phyloP scores from a whole-genome alignment of 1,140 invertebrate species.

The Sesamia nonagrioides region DNA sequence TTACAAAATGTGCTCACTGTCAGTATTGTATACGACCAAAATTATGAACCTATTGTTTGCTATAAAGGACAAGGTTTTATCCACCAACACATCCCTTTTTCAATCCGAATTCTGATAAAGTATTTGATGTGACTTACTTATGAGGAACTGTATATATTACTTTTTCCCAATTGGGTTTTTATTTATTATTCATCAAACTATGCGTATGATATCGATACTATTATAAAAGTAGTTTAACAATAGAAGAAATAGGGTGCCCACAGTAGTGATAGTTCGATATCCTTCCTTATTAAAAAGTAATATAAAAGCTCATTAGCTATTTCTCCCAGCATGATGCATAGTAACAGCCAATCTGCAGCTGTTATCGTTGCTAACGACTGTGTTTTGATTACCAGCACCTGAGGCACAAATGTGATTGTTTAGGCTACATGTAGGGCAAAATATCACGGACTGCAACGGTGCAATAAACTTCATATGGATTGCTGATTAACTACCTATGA shows the following conservation, averaged over 20 bases:
- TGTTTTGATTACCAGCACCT: slow-evolving; percentile 76
- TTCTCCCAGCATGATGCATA: slow-evolving; percentile 39
- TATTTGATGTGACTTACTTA: neutral
- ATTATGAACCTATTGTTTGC: slow-evolving; percentile 26
- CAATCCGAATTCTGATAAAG: slow-evolving; percentile 21
- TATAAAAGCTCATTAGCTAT: slow-evolving; percentile 20
- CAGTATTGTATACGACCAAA: slow-evolving; percentile 31
- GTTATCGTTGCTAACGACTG: slow-evolving; percentile 58
- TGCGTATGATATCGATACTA: neutral
- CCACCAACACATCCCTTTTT: slow-evolving; percentile 20
- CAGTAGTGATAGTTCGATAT: neutral
- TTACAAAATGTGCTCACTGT: slow-evolving; percentile 49
- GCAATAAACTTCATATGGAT: slow-evolving; percentile 47
- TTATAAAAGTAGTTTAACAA: neutral
- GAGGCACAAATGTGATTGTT: slow-evolving; percentile 68
- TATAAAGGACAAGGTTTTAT: slow-evolving; percentile 5
- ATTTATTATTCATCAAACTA: neutral
- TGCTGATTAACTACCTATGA: slow-evolving; percentile 55
- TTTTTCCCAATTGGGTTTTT: neutral
- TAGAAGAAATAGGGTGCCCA: no score
- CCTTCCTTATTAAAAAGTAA: neutral
- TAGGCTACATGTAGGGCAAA: slow-evolving; percentile 49
- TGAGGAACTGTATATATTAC: neutral
- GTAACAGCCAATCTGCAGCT: slow-evolving; percentile 52
- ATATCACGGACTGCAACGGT: slow-evolving; percentile 69